phyloP scores from a whole-genome alignment of 2,113 vertebrate species.

The Bubo blakistoni region DNA sequence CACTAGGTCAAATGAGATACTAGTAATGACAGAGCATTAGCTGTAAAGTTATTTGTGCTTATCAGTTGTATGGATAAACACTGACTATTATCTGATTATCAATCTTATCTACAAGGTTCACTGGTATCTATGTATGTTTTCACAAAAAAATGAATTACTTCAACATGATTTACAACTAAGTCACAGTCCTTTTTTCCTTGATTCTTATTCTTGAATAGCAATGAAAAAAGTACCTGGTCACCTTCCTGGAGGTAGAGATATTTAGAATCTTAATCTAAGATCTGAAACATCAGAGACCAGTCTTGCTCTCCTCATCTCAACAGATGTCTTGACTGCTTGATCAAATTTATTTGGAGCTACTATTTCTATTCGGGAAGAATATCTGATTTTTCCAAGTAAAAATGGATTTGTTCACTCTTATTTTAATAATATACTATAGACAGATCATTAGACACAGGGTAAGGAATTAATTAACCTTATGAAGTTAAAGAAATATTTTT shows the following conservation, averaged over 20 bases:
- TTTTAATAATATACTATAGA: not conserved
- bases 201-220: not conserved
- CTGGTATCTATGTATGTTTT: not conserved
- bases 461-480: not conserved
- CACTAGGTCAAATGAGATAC: not conserved
- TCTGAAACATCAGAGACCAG: not conserved
- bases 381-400: not conserved
- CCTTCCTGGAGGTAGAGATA: not conserved
- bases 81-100: not conserved
- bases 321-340: not conserved
- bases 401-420: not conserved
- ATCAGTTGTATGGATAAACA: not conserved
- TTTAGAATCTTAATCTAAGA: not conserved
- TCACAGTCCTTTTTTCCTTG: not conserved
- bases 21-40: not conserved
- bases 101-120: not conserved
- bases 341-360: not conserved
- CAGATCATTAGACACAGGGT: not conserved
- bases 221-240: not conserved
- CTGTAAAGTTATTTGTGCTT: not conserved
- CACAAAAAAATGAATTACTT: not conserved
- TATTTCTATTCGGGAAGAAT: not conserved
- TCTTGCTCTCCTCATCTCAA: not conserved
- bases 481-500: not conserved
- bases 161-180: not conserved